These are phyloP conservation scores for Protosalanx chinensis DNA, from an alignment of 2,797 vertebrate species.

Conservation along the genomic window DNA sequence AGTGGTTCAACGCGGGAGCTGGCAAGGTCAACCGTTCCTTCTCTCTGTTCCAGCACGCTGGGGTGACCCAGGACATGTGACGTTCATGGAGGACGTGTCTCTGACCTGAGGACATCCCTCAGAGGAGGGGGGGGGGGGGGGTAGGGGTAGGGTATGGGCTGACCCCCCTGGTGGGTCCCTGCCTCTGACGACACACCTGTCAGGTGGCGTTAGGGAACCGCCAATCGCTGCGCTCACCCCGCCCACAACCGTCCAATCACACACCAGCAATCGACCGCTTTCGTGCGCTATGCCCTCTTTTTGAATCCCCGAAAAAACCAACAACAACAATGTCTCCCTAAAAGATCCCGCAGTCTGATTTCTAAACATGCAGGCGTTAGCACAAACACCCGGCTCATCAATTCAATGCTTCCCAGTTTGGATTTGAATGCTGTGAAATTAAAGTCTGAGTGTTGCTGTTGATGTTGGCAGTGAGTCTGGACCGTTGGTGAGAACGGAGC, in stretches of 20 bases:
- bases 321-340: background rate
- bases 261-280: constrained; percentile 31
- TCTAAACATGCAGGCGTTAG: background rate
- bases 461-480: constrained; percentile 52
- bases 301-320: background rate
- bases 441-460: constrained; percentile 19
- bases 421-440: background rate
- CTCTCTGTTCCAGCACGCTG: constrained; percentile 16
- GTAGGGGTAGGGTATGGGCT: constrained; percentile 61
- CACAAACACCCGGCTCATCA: background rate
- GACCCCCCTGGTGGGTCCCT: constrained; percentile 69
- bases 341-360: too few relatives aligned
- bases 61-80: constrained; percentile 39
- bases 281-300: background rate
- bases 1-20: constrained; percentile 22
- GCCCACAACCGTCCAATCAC: constrained; percentile 54
- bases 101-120: constrained; percentile 69
- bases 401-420: background rate
- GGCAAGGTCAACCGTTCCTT: constrained; percentile 42
- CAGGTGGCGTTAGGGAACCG: constrained; percentile 67
- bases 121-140: constrained; percentile 70
- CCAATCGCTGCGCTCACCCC: constrained; percentile 53
- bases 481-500: constrained; percentile 50
- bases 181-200: constrained; percentile 73
- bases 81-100: constrained; percentile 56